These are phyloP conservation scores for Azorinus chamasolen DNA, from an alignment of 2,888 invertebrate species.

Conservation along the genomic window DNA sequence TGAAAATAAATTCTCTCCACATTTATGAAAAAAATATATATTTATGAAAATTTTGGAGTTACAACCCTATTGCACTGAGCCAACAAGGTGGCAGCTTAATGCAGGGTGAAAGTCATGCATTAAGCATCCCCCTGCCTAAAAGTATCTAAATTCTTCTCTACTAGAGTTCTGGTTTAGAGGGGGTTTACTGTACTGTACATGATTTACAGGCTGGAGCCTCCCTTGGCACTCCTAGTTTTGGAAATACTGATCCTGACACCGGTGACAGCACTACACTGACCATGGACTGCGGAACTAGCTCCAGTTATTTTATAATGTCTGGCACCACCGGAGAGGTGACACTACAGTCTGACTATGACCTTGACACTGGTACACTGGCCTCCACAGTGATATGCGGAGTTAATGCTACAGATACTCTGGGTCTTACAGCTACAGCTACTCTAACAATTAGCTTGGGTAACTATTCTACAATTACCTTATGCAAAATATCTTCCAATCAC, in stretches of 20 bases:
- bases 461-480: no score
- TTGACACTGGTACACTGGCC: slow-evolving; percentile 36
- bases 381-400: slow-evolving; percentile 40
- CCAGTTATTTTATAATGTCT: slow-evolving; percentile 42
- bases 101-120: no score
- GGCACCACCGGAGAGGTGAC: slow-evolving; percentile 37
- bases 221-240: slow-evolving; percentile 53
- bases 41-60: no score
- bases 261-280: slow-evolving; percentile 46
- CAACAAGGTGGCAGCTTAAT: no score
- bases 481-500: no score
- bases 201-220: slow-evolving; percentile 50
- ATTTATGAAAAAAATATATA: no score
- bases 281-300: slow-evolving; percentile 36
- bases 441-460: slow-evolving; percentile 49
- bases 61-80: no score
- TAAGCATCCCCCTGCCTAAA: no score
- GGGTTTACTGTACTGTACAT: no score
- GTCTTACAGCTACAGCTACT: slow-evolving; percentile 44
- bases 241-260: slow-evolving; percentile 60
- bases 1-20: no score
- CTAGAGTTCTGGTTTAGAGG: no score
- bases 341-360: slow-evolving; percentile 52
- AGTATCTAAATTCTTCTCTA: no score
- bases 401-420: slow-evolving; percentile 45